These are phyloP conservation scores for Oegoconia quadripuncta DNA, from an alignment of 2,888 invertebrate species.

Conservation along the genomic window DNA sequence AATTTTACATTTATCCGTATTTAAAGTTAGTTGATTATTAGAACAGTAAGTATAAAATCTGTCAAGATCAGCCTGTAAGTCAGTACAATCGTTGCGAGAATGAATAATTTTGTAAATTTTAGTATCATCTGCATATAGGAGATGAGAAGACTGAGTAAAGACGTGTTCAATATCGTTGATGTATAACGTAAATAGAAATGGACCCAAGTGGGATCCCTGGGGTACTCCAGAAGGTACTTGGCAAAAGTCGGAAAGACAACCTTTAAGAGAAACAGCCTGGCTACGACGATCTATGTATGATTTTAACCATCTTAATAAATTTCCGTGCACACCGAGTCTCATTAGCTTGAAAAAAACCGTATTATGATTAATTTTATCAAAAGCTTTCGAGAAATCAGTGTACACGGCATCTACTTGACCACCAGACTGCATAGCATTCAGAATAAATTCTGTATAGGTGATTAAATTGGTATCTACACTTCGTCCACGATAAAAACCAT, in stretches of 20 bases:
- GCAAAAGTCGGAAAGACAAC: neutral
- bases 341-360: neutral
- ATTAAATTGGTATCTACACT: constrained; percentile 16
- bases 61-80: neutral
- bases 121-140: constrained; percentile 8
- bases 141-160: too few relatives aligned
- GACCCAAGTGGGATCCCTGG: too few relatives aligned
- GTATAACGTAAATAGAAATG: too few relatives aligned
- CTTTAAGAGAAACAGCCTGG: neutral
- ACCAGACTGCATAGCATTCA: constrained; percentile 10
- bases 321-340: constrained; percentile 1
- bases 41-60: neutral
- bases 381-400: constrained; percentile 3
- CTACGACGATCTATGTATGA: neutral
- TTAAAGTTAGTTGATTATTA: constrained; percentile 1
- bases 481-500: constrained; percentile 15
- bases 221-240: neutral
- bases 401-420: constrained; percentile 2
- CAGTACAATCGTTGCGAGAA: neutral
- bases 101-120: constrained; percentile 1
- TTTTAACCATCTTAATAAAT: constrained; percentile 1
- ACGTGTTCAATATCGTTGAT: too few relatives aligned
- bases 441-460: constrained; percentile 7
- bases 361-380: neutral
- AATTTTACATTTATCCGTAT: constrained; percentile 1